Evolutionary conservation across 64 coral and sea anemone genomes (phyloP).

Genomic region (Stylophora pistillata): DNA sequence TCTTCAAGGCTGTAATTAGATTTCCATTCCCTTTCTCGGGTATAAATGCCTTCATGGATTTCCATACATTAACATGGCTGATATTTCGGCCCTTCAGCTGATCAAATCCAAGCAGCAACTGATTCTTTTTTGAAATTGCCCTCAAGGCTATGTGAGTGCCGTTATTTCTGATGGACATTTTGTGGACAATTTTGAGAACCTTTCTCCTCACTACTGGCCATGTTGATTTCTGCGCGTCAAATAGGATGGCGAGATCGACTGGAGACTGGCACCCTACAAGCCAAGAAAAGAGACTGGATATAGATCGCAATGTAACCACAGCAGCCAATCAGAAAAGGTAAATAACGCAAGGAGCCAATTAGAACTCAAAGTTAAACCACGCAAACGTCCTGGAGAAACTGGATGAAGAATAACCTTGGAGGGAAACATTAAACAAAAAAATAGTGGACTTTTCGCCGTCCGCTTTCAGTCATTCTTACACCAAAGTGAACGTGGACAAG

Average conservation of each 20-base stretch:
- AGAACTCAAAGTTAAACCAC: no score
- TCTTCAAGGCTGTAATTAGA: not conserved
- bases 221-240: not conserved
- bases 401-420: no score
- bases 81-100: not conserved
- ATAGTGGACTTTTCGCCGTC: no score
- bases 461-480: no score
- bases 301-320: not conserved
- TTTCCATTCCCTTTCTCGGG: not conserved
- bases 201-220: not conserved
- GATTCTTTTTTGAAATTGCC: not conserved
- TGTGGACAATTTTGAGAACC: not conserved
- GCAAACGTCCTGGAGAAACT: no score
- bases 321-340: not conserved
- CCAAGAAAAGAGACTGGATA: not conserved
- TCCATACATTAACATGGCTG: not conserved
- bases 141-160: not conserved
- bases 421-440: no score
- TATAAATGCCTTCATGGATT: not conserved
- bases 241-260: slow-evolving; percentile 14
- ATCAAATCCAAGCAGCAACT: not conserved
- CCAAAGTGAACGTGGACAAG: no score
- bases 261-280: not conserved
- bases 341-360: not conserved
- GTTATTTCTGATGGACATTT: not conserved